Conservation (phyloP, 2,113 vertebrate genomes). For the Cyprinodon variegatus region DNA sequence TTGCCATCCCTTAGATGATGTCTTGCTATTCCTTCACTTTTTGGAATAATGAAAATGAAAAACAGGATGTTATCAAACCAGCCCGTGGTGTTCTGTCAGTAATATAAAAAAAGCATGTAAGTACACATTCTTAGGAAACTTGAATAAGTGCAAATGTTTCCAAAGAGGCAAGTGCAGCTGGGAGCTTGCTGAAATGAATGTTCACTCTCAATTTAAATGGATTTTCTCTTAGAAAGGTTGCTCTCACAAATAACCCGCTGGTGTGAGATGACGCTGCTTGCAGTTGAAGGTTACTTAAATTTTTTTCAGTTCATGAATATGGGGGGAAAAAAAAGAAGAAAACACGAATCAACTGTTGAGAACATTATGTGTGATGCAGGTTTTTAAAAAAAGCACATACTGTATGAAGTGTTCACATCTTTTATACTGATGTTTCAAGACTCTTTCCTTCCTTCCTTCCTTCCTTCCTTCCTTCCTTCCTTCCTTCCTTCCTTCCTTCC, state of each 20-base stretch:
- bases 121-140: conserved; percentile 14
- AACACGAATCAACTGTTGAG: neutral
- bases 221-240: neutral
- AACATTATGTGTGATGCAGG: neutral
- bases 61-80: conserved; percentile 9
- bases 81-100: conserved; percentile 20
- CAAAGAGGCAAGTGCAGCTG: neutral
- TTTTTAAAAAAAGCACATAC: neutral
- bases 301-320: neutral
- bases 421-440: too few relatives aligned
- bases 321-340: neutral
- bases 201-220: neutral
- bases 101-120: conserved; percentile 3
- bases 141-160: neutral
- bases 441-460: too few relatives aligned
- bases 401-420: too few relatives aligned
- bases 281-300: neutral
- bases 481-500: too few relatives aligned
- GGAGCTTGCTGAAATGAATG: neutral
- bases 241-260: neutral
- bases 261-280: neutral
- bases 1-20: neutral
- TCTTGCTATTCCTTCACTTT: conserved; percentile 16
- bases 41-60: conserved; percentile 23
- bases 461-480: too few relatives aligned